phyloP scores from a whole-genome alignment of 1,140 invertebrate genomes.

The Nephotettix cincticeps region DNA sequence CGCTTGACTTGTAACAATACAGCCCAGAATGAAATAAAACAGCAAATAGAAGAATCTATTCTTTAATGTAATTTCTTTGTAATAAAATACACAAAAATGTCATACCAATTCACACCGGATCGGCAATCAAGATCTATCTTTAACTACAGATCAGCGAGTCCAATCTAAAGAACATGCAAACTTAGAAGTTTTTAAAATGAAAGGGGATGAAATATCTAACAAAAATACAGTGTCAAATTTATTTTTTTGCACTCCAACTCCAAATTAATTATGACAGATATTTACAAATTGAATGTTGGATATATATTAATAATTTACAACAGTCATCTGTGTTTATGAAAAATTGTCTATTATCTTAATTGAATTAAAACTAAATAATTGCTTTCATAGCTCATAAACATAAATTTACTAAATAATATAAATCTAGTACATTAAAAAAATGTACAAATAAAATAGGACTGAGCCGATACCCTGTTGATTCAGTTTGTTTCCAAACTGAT shows the following conservation, averaged over 20 bases:
- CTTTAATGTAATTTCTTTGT: too few relatives aligned
- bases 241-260: background rate
- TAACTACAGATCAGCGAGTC: too few relatives aligned
- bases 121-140: too few relatives aligned
- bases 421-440: background rate
- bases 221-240: background rate
- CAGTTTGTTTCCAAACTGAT: background rate
- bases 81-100: too few relatives aligned
- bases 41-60: too few relatives aligned
- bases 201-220: background rate
- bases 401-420: background rate
- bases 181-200: background rate
- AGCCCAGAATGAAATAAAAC: too few relatives aligned
- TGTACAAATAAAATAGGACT: constrained; percentile 1
- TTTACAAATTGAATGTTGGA: constrained; percentile 1
- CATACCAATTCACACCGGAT: too few relatives aligned
- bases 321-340: background rate
- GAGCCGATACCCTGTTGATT: constrained; percentile 1
- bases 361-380: background rate
- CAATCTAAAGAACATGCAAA: too few relatives aligned
- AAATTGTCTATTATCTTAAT: background rate
- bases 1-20: too few relatives aligned
- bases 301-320: constrained; percentile 1
- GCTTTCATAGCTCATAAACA: background rate
- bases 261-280: background rate